Conservation (phyloP, 1,140 invertebrate species). For the Lepidurus couesii region DNA sequence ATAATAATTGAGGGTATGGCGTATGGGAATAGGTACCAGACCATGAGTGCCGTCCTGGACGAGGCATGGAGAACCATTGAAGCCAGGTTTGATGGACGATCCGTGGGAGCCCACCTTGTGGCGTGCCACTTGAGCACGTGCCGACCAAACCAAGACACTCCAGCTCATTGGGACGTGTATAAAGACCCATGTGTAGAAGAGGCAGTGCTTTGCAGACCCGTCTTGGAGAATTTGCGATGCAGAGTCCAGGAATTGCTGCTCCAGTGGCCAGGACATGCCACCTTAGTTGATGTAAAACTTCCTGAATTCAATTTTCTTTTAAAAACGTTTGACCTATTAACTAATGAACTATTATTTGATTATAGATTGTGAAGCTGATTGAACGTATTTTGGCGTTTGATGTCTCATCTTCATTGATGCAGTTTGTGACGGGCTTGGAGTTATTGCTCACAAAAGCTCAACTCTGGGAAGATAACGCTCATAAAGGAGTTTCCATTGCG, state of each 20-base stretch:
- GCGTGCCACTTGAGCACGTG: neutral
- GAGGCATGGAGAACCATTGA: neutral
- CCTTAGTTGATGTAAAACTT: conserved; percentile 60
- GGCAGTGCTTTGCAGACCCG: conserved; percentile 60
- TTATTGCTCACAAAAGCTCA: conserved; percentile 73
- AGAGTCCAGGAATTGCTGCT: conserved; percentile 61
- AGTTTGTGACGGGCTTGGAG: conserved; percentile 86
- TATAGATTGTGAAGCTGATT: conserved; percentile 42
- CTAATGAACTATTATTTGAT: conserved; percentile 22
- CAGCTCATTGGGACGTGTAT: conserved; percentile 71
- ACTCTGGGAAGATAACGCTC: conserved; percentile 88
- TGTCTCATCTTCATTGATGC: conserved; percentile 71
- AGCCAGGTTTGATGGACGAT: neutral
- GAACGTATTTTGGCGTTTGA: conserved; percentile 71
- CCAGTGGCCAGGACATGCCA: conserved; percentile 87
- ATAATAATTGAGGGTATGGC: neutral
- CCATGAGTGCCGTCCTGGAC: neutral
- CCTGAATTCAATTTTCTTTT: conserved; percentile 37
- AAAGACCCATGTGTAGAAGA: conserved; percentile 73
- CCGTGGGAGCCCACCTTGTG: neutral
- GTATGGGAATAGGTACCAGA: neutral
- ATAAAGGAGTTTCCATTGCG: conserved; percentile 73
- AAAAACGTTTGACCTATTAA: conserved; percentile 25
- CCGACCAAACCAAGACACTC: conserved; percentile 11
- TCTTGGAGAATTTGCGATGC: conserved; percentile 58